These are phyloP conservation scores for Caenorhabditis uteleia DNA, from an alignment of 2,888 invertebrate genomes.

Conservation along the genomic window DNA sequence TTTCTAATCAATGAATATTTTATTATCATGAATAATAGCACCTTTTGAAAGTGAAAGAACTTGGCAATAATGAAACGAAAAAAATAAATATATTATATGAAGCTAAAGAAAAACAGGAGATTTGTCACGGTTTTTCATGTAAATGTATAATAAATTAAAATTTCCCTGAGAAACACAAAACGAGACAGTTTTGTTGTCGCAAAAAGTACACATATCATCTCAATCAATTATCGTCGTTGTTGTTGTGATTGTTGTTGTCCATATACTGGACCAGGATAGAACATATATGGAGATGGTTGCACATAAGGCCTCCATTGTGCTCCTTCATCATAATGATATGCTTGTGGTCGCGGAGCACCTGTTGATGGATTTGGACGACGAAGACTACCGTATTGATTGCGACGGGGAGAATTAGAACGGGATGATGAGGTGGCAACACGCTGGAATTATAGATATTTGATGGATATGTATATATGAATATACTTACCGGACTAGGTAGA, in stretches of 20 bases:
- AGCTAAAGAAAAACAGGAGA: too few species aligned
- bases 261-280: slow-evolving; percentile 39
- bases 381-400: slow-evolving; percentile 19
- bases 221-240: slow-evolving; percentile 9
- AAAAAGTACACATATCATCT: neutral
- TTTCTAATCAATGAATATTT: slow-evolving; percentile 10
- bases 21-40: slow-evolving; percentile 13
- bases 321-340: slow-evolving; percentile 30
- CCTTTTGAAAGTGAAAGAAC: slow-evolving; percentile 28
- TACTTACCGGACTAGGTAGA: slow-evolving; percentile 39
- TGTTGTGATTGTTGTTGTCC: slow-evolving; percentile 27
- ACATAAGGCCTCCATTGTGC: slow-evolving; percentile 46
- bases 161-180: too few species aligned
- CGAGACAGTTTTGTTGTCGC: too few species aligned
- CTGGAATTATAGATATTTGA: slow-evolving; percentile 2
- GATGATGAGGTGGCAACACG: slow-evolving; percentile 23
- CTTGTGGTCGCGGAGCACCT: slow-evolving; percentile 17
- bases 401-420: slow-evolving; percentile 30
- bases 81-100: too few species aligned
- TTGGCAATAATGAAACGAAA: too few species aligned
- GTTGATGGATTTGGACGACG: slow-evolving; percentile 8
- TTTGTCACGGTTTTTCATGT: slow-evolving; percentile 33
- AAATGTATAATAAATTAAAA: too few species aligned
- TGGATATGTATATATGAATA: neutral
- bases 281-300: slow-evolving; percentile 42